Evolutionary conservation across 1,140 invertebrate species (phyloP).

Genomic region (Antheraea pernyi): DNA sequence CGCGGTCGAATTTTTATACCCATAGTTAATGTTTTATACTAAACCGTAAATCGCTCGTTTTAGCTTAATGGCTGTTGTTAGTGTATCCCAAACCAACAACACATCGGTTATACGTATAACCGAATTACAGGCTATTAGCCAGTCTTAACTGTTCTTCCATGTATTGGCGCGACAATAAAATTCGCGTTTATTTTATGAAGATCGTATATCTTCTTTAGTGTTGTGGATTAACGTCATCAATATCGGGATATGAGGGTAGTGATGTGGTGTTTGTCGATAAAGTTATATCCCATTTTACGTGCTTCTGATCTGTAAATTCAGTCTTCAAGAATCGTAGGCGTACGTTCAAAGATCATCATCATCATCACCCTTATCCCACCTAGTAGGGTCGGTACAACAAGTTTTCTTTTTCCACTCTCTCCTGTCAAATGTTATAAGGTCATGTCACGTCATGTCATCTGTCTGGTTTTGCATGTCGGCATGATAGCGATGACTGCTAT

Average conservation of each 20-base stretch:
- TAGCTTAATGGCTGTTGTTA: not conserved
- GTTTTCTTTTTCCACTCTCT: too few species aligned
- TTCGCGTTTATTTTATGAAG: constrained; percentile 22
- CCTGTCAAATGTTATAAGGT: too few species aligned
- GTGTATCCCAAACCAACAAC: not conserved
- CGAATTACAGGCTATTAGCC: constrained; percentile 31
- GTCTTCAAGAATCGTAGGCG: not conserved
- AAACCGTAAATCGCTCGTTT: not conserved
- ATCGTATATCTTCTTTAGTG: constrained; percentile 28
- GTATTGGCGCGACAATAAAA: constrained; percentile 33
- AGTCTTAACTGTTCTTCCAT: constrained; percentile 32
- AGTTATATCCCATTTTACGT: not conserved
- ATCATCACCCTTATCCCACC: too few species aligned
- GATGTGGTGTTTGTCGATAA: constrained; percentile 1
- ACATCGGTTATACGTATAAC: constrained; percentile 15
- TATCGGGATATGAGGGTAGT: constrained; percentile 13
- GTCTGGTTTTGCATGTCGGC: too few species aligned
- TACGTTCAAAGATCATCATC: too few species aligned
- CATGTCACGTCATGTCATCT: too few species aligned
- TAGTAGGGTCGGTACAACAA: too few species aligned
- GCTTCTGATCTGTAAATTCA: not conserved
- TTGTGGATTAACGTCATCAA: constrained; percentile 27
- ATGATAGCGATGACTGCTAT: too few species aligned
- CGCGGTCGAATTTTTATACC: not conserved
- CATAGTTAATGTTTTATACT: not conserved